Evolutionary conservation across 2,113 vertebrate genomes (phyloP), one percentile per base, ranked within the genome.

Genomic region (Toxotes chatareus): DNA sequence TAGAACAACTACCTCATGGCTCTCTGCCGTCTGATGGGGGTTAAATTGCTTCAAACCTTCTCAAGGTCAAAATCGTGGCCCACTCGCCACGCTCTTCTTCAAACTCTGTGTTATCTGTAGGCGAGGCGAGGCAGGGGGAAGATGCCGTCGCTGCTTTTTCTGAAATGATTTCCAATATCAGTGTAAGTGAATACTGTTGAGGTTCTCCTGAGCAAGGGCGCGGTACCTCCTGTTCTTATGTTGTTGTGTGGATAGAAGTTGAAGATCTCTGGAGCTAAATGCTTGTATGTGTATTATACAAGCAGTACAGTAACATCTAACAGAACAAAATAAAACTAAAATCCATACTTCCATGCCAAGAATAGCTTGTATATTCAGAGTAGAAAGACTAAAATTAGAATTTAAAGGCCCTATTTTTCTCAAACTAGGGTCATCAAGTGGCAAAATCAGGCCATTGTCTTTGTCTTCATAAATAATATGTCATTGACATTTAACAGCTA

Each of bases 21-120:
- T 88, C 61, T 78, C 40, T 27, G 8, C 73, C 9, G 23, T 80
- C 66, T 79, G 88, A 91, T 62, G 71, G 76, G 76, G 88, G 84
- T 92, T 77, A 84, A 88, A 88, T 89, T 88, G 68, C 76, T 82
- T 84, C 38, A 31, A 74, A 69, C 80, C 51, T 6, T 87, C n/a
- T 79, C 82, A 90, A 93, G 87, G 88, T 87, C 86, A 88, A 34
- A 67, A n/a, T 32, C 19, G 23, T 40, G 60, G 56, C 79, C 83
- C 83, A 51, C 34, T 82, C 1, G 5, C 46, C 38, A 76, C 16
- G 3, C 23, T 80, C 77, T 67, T 55, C 51, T 56, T 76, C 36
- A 21, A 61, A 74, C 42, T 44, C 27, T 31, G 27, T 71, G 55
- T 59, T 57, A 55, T 67, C 42, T 31, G 79, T 78, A 78, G 79